Evolutionary conservation across 2,888 invertebrate species (phyloP).

Genomic region (Spisula subtruncata): DNA sequence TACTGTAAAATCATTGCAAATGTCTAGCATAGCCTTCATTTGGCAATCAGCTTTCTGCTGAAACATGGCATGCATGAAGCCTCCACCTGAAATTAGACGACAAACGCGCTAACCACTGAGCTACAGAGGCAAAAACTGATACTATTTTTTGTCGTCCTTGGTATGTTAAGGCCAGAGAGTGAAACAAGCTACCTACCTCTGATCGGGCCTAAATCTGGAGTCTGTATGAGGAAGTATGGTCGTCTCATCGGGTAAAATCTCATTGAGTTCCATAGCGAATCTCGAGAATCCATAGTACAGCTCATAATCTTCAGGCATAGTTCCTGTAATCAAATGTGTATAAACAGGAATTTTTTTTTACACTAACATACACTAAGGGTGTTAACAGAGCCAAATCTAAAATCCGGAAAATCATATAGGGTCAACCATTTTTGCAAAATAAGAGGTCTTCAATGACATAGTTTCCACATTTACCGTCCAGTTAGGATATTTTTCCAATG

Average conservation of each 20-base stretch:
- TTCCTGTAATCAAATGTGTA: constrained; percentile 88
- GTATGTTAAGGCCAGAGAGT: not conserved
- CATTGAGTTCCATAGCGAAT: constrained; percentile 95
- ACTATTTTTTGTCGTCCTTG: not conserved
- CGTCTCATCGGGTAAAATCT: constrained; percentile 90
- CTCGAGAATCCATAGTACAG: constrained; percentile 94
- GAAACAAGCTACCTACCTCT: constrained; percentile 83
- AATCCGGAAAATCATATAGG: too few relatives aligned
- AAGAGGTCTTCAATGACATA: too few relatives aligned
- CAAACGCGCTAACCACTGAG: not conserved
- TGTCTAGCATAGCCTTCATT: too few relatives aligned
- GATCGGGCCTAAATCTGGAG: constrained; percentile 93
- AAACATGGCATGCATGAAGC: too few relatives aligned
- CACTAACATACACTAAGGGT: too few relatives aligned
- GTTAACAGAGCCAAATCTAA: too few relatives aligned
- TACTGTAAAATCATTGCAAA: too few relatives aligned
- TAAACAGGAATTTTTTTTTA: not conserved
- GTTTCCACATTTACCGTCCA: too few relatives aligned
- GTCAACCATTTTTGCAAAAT: too few relatives aligned
- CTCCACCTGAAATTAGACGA: too few relatives aligned
- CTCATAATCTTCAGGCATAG: constrained; percentile 94
- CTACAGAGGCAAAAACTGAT: not conserved
- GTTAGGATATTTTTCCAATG: too few relatives aligned
- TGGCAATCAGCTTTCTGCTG: too few relatives aligned
- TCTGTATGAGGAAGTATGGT: constrained; percentile 92